These are phyloP conservation scores for Caenorhabditis wallacei DNA, from an alignment of 2,888 invertebrate genomes.

Conservation along the genomic window DNA sequence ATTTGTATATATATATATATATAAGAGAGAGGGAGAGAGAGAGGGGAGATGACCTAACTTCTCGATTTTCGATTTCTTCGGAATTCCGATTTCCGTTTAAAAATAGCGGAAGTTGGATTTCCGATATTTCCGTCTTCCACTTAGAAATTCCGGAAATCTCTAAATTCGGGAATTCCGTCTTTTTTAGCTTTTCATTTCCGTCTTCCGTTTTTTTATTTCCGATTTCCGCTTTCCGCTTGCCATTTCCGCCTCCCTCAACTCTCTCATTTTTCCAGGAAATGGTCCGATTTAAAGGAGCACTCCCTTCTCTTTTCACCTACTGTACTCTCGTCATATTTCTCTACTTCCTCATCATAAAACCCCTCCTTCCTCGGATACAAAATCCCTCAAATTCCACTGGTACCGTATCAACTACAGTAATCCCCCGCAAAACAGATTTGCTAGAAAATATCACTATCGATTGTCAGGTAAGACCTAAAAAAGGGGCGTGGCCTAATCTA, in stretches of 20 bases:
- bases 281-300: constrained; percentile 9
- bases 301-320: constrained; percentile 10
- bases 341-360: constrained; percentile 36
- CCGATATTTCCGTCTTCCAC: too few relatives aligned
- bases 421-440: too few relatives aligned
- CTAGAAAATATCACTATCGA: constrained; percentile 40
- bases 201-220: neutral
- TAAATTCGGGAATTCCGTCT: too few relatives aligned
- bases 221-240: neutral
- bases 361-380: constrained; percentile 3
- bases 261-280: constrained; percentile 1
- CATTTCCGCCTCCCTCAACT: neutral
- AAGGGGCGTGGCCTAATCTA: neutral
- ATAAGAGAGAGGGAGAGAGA: too few relatives aligned
- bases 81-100: too few relatives aligned
- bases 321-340: constrained; percentile 27
- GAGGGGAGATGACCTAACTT: too few relatives aligned
- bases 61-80: too few relatives aligned
- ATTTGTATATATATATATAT: too few relatives aligned
- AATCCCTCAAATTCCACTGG: neutral
- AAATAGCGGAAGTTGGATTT: too few relatives aligned
- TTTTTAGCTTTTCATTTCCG: too few relatives aligned
- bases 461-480: constrained; percentile 31
- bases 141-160: too few relatives aligned
- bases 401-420: neutral